Evolutionary conservation across 2,797 vertebrate species (phyloP), one percentile per base, ranked within the genome.

Genomic region (Hemitrygon akajei): DNA sequence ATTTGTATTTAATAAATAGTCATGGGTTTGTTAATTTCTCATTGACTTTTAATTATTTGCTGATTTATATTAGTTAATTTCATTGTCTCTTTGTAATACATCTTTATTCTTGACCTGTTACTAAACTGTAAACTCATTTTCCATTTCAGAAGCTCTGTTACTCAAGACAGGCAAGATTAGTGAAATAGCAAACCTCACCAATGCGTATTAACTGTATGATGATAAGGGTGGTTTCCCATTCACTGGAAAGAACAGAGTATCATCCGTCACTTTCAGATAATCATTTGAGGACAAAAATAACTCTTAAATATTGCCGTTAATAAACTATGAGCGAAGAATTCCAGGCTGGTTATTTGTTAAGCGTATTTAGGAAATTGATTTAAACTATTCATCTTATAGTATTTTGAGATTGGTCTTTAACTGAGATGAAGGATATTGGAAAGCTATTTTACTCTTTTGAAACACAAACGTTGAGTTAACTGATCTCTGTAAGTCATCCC

Each of bases 81-180:
- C 69, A 69, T 25, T 25, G n/a, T 66, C 34, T 69, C 60, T 73
- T 47, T 69, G 87, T 34, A 73, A 91, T 91, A 30, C n/a, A 25
- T n/a, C 63, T 6, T 71, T 37, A 20, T 37, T 91, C n/a, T 60
- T 25, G 16, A 71, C 71, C 34, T 63, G 25, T 86, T 6, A 60
- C 82, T 86, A 30, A 86, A 86, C 56, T 86, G 82, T 22, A 73
- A 66, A 12, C 34, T 73, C 63, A 71, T 27, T 91, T 91, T 37
- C 66, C 69, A 73, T 73, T 91, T 66, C 20, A 40, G 37, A 66
- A 91, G 37, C 18, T 71, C 63, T 25, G 63, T 25, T 91, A 34
- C 66, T 91, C 69, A 89, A 91, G 89, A 34, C 89, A 71, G 66
- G 89, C 89, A 91, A 71, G 22, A 69, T 73, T 71, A 73, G n/a